Conservation (phyloP, 2,888 invertebrate genomes). For the Cyclophora punctaria region DNA sequence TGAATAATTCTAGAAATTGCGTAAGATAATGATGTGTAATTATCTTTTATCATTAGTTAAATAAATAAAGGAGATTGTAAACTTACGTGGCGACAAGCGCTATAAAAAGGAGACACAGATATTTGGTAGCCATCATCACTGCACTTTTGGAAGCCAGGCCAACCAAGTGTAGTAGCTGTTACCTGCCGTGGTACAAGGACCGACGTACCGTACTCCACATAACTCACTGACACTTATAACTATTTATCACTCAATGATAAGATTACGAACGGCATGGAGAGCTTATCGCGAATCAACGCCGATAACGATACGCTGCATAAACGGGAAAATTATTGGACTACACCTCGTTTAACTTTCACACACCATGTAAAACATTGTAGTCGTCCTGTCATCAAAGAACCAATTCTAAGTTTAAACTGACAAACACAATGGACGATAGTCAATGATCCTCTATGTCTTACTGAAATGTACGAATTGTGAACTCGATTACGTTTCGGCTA, state of each 20-base stretch:
- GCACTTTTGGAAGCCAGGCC: constrained; percentile 34
- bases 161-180: constrained; percentile 45
- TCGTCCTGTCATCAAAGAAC: too few relatives aligned
- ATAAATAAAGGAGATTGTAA: constrained; percentile 14
- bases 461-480: too few relatives aligned
- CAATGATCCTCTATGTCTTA: too few relatives aligned
- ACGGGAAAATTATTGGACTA: constrained; percentile 43
- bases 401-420: too few relatives aligned
- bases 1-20: too few relatives aligned
- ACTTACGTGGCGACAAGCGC: constrained; percentile 57
- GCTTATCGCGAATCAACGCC: constrained; percentile 68
- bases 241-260: constrained; percentile 71
- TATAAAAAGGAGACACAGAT: constrained; percentile 42
- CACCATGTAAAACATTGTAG: too few relatives aligned
- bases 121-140: constrained; percentile 47
- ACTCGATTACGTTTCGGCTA: too few relatives aligned
- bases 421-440: too few relatives aligned
- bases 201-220: constrained; percentile 54
- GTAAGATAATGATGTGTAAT: background rate
- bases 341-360: too few relatives aligned
- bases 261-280: constrained; percentile 62
- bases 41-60: constrained; percentile 1
- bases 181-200: constrained; percentile 53
- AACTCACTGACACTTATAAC: constrained; percentile 73
- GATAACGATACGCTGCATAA: constrained; percentile 60